A percentile compares a stretch with the other conserved stretches of the same genome.
Conservation (phyloP, 2,113 vertebrate genomes). For the Mobula birostris region DNA sequence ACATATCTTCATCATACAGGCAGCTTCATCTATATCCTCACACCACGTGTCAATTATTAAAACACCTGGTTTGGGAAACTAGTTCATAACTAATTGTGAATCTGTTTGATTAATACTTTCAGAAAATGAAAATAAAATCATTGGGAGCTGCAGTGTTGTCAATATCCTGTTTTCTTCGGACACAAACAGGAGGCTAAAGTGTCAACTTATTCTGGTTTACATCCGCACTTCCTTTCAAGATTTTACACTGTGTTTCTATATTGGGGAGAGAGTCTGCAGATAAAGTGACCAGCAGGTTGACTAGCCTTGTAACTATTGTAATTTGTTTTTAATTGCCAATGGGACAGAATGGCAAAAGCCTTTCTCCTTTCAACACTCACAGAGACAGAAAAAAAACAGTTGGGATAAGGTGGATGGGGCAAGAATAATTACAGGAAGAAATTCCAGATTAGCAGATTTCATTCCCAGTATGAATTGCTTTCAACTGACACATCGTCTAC, state of each 20-base stretch:
- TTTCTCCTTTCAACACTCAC: no score
- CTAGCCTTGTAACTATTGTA: not conserved
- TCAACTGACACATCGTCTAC: not conserved
- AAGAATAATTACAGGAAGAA: not conserved
- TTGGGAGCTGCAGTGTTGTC: not conserved
- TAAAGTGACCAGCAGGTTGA: not conserved
- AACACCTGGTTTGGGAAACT: not conserved
- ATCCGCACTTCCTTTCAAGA: not conserved
- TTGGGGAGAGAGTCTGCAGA: not conserved
- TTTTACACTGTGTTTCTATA: not conserved
- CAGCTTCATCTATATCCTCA: not conserved
- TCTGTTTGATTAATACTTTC: not conserved
- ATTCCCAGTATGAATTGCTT: not conserved
- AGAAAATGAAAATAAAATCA: not conserved
- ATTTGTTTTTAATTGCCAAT: not conserved
- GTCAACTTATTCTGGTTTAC: not conserved
- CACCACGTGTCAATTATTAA: not conserved
- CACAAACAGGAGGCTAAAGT: not conserved
- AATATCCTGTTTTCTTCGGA: not conserved
- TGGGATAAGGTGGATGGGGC: not conserved
- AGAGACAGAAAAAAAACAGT: not conserved
- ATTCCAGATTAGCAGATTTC: not conserved
- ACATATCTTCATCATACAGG: not conserved
- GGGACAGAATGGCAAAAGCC: not conserved
- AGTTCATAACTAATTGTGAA: slow-evolving; percentile 1